phyloP scores from a whole-genome alignment of 2,797 vertebrate genomes.

The Enteromius afrohamiltoni region DNA sequence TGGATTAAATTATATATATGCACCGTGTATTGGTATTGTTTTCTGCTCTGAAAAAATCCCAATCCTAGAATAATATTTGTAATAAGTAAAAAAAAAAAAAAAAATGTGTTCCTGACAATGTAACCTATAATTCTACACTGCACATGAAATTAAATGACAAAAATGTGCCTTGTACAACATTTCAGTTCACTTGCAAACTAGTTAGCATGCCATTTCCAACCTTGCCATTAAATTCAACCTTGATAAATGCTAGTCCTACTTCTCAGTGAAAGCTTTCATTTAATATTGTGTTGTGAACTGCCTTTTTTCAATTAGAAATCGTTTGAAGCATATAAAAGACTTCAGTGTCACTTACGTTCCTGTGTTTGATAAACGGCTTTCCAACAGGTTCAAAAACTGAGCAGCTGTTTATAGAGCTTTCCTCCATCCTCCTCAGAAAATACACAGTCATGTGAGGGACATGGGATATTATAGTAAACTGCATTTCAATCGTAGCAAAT shows the following conservation, averaged over 20 bases:
- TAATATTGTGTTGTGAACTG: background rate
- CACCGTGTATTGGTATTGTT: background rate
- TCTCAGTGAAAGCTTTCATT: background rate
- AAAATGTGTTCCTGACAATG: background rate
- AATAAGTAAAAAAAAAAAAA: background rate
- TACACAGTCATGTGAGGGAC: background rate
- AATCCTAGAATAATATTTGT: background rate
- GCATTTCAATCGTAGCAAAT: no score
- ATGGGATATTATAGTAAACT: no score
- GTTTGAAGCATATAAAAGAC: no score
- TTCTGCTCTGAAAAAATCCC: background rate
- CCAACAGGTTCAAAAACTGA: conserved; percentile 92
- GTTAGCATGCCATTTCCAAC: background rate
- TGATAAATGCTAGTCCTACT: background rate
- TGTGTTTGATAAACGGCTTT: conserved; percentile 85
- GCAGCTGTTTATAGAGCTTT: conserved; percentile 91
- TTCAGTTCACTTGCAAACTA: background rate
- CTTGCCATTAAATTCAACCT: background rate
- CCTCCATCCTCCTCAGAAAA: conserved; percentile 87
- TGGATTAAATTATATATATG: background rate
- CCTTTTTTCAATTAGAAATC: background rate
- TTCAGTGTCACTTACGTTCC: conserved; percentile 81
- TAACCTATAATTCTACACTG: no score
- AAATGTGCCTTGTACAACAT: no score
- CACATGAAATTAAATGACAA: no score